phyloP scores from a whole-genome alignment of 2,113 vertebrate genomes.

The Merops nubicus region DNA sequence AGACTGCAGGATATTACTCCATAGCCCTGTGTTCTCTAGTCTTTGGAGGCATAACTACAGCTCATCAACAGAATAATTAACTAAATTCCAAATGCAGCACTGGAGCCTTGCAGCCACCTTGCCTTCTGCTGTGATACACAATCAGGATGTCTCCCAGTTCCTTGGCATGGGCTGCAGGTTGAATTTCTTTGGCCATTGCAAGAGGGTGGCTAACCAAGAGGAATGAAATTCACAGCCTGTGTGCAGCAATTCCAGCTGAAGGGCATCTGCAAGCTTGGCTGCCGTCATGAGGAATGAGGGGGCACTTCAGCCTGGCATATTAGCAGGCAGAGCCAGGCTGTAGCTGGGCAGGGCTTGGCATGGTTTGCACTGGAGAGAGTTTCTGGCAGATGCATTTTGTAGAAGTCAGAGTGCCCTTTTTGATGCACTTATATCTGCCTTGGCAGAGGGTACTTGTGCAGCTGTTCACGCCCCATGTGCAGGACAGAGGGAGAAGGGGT shows the following conservation, averaged over 20 bases:
- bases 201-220: neutral
- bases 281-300: slow-evolving; percentile 27
- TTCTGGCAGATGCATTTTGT: slow-evolving; percentile 41
- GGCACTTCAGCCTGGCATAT: slow-evolving; percentile 37
- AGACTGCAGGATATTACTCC: neutral
- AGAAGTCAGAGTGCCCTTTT: slow-evolving; percentile 34
- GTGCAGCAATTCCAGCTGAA: neutral
- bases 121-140: neutral
- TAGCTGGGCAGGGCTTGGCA: slow-evolving; percentile 48
- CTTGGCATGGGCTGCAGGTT: neutral
- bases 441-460: neutral
- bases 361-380: neutral
- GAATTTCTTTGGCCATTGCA: neutral
- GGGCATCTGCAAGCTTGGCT: neutral
- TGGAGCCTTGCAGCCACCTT: neutral
- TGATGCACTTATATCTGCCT: slow-evolving; percentile 13
- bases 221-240: neutral
- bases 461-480: slow-evolving; percentile 21
- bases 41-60: neutral
- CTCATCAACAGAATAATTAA: neutral
- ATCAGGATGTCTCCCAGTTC: neutral
- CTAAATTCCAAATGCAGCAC: neutral
- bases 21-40: neutral
- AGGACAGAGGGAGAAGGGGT: neutral
- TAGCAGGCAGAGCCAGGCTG: neutral